These are phyloP conservation scores for Anoncus sp. DNA, from an alignment of 2,888 invertebrate genomes.

Conservation along the genomic window DNA sequence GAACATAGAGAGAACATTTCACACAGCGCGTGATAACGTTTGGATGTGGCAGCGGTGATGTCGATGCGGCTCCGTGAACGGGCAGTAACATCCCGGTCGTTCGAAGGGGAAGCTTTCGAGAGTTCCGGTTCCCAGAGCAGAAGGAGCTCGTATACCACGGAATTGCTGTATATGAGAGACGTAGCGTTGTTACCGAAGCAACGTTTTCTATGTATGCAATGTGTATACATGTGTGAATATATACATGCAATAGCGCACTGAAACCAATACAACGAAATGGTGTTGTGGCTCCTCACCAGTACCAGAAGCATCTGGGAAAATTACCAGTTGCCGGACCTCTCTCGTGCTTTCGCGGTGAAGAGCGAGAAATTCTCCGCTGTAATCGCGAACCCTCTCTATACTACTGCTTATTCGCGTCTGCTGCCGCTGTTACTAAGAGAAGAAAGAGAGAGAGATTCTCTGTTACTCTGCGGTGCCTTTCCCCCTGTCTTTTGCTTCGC, in stretches of 20 bases:
- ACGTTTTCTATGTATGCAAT: slow-evolving; percentile 21
- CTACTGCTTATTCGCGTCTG: slow-evolving; percentile 18
- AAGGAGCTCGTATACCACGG: slow-evolving; percentile 37
- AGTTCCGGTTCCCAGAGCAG: slow-evolving; percentile 61
- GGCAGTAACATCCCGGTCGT: slow-evolving; percentile 37
- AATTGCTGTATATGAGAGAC: slow-evolving; percentile 34
- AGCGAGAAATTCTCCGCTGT: slow-evolving; percentile 61
- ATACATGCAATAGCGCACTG: slow-evolving; percentile 1
- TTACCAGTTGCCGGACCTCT: slow-evolving; percentile 63
- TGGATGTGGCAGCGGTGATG: slow-evolving; percentile 39
- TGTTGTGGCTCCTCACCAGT: slow-evolving; percentile 49
- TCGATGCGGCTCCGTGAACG: slow-evolving; percentile 34
- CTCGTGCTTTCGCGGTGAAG: slow-evolving; percentile 58
- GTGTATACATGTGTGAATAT: not conserved
- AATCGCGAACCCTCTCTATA: slow-evolving; percentile 52
- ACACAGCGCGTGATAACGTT: slow-evolving; percentile 47
- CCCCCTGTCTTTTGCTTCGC: slow-evolving; percentile 35
- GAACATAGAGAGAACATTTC: slow-evolving; percentile 24
- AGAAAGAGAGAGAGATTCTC: slow-evolving; percentile 20
- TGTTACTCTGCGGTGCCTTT: slow-evolving; percentile 39
- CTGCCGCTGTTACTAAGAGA: slow-evolving; percentile 29
- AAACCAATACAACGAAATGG: slow-evolving; percentile 43
- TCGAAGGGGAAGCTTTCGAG: slow-evolving; percentile 38
- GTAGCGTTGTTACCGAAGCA: slow-evolving; percentile 34
- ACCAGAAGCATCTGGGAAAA: slow-evolving; percentile 62